Percentiles rank a stretch among this genome's conserved stretches.
Evolutionary conservation across 2,797 vertebrate genomes (phyloP).

Genomic region (Helicolenus hilgendorfi): DNA sequence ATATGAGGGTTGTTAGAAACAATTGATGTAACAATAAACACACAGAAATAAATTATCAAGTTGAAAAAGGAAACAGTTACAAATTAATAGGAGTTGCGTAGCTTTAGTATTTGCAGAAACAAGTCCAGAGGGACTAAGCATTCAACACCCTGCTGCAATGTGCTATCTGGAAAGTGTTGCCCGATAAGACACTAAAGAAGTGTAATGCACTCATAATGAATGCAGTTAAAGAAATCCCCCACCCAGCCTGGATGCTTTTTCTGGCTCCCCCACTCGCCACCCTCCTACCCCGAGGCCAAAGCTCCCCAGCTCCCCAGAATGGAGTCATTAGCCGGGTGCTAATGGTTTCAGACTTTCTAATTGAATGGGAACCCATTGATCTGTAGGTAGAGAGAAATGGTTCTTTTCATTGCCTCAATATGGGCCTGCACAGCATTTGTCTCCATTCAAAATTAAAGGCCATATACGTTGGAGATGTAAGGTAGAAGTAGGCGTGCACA

Average conservation of each 20-base stretch:
- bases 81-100: conserved; percentile 21
- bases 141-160: conserved; percentile 75
- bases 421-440: conserved; percentile 79
- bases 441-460: conserved; percentile 81
- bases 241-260: conserved; percentile 72
- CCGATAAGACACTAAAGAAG: conserved; percentile 81
- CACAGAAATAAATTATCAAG: conserved; percentile 22
- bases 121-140: conserved; percentile 65
- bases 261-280: conserved; percentile 75
- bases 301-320: conserved; percentile 86
- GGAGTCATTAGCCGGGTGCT: conserved; percentile 89
- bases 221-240: conserved; percentile 86
- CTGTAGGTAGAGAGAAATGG: conserved; percentile 90
- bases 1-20: neutral
- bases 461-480: conserved; percentile 47
- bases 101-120: conserved; percentile 59
- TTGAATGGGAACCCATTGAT: conserved; percentile 91
- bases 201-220: conserved; percentile 83
- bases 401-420: conserved; percentile 88
- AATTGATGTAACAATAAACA: conserved; percentile 24
- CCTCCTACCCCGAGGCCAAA: conserved; percentile 81
- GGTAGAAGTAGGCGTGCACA: conserved; percentile 25
- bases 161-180: conserved; percentile 75
- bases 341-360: conserved; percentile 90
- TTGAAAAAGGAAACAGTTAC: conserved; percentile 9